phyloP scores from a whole-genome alignment of 2,113 vertebrate genomes.

The chimpanzee (Pan troglodytes) region NHGRI_mPanTro3-v2.1_pri NC_072402.2:72921001-72921500 shows the following conservation, averaged over 20 bases:
- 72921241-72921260: not conserved
- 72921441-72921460: not conserved
- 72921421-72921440: not conserved
- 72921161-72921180: not conserved
- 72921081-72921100: not conserved
- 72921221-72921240: not conserved
- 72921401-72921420: not conserved
- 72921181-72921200: not conserved
- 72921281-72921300: not conserved
- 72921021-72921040: not conserved
- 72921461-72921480: not conserved
- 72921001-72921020: not conserved
- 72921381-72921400: not conserved
- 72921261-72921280: not conserved
- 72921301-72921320: not conserved
- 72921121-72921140: not conserved
- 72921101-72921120: not conserved
- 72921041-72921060: not conserved
- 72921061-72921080: not conserved
- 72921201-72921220: not conserved
- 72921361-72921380: not conserved
- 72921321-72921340: not conserved
- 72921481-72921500: not conserved
- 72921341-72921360: not conserved
- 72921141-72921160: constrained; percentile 4